A percentile compares a stretch with the other conserved stretches of the same genome.
Conservation (phyloP, 2,888 invertebrate species). For the Yponomeuta sedellus region DNA sequence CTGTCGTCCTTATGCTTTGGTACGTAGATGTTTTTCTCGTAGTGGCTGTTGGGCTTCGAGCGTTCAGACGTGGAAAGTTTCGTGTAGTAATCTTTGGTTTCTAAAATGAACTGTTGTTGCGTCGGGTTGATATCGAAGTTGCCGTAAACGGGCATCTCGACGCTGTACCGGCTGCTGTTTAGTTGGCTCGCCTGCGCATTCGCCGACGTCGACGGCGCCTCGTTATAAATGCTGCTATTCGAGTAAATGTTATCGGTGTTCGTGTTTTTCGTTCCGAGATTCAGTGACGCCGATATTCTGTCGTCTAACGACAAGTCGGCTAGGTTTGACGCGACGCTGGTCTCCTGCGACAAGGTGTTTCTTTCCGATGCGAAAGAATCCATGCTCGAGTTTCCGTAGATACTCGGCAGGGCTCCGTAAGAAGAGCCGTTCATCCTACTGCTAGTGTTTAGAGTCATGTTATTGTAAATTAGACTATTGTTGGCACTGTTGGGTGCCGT, state of each 20-base stretch:
- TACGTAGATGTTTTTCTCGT: conserved; percentile 66
- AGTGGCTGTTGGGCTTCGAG: conserved; percentile 40
- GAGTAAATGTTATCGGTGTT: conserved; percentile 53
- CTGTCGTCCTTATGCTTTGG: conserved; percentile 56
- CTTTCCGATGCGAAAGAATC: conserved; percentile 41
- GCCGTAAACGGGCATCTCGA: conserved; percentile 54
- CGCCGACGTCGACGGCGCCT: conserved; percentile 35
- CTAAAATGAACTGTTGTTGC: conserved; percentile 56
- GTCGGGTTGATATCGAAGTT: conserved; percentile 52
- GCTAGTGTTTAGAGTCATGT: conserved; percentile 24
- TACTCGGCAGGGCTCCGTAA: neutral
- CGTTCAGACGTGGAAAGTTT: conserved; percentile 53
- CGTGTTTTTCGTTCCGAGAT: conserved; percentile 61
- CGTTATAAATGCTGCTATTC: conserved; percentile 36
- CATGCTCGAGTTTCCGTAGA: conserved; percentile 41
- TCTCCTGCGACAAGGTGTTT: conserved; percentile 27
- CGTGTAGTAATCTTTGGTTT: conserved; percentile 65
- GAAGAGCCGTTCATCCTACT: conserved; percentile 7
- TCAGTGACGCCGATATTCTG: conserved; percentile 66
- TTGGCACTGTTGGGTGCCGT: conserved; percentile 27
- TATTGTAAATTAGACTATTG: conserved; percentile 39
- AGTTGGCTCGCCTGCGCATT: conserved; percentile 22
- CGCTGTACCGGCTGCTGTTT: conserved; percentile 28
- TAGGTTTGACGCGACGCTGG: conserved; percentile 35
- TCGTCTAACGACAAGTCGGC: conserved; percentile 65